A percentile compares a stretch with the other conserved stretches of the same genome.
Evolutionary conservation across 2,797 vertebrate species (phyloP).

Genomic region (Garrulus glandarius): DNA sequence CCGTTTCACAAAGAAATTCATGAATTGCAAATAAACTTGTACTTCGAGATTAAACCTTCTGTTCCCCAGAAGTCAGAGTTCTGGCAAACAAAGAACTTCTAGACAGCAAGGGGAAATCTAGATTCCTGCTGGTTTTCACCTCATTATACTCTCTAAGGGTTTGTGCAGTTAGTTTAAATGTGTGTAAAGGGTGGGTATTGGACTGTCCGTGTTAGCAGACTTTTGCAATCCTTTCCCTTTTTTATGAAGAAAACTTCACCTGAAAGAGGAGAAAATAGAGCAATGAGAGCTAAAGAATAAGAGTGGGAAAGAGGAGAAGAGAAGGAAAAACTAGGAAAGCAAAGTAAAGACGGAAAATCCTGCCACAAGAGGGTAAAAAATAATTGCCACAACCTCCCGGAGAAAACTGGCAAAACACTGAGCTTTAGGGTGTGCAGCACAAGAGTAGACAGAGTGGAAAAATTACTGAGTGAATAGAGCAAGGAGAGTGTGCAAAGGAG

Average conservation of each 20-base stretch:
- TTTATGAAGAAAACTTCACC: neutral
- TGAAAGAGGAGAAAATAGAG: neutral
- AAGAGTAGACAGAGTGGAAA: neutral
- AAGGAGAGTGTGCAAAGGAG: neutral
- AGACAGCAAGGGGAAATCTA: neutral
- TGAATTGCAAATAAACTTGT: slow-evolving; percentile 27
- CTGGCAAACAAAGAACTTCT: slow-evolving; percentile 30
- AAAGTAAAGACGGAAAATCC: neutral
- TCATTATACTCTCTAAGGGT: slow-evolving; percentile 15
- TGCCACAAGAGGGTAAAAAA: neutral
- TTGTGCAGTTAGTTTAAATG: neutral
- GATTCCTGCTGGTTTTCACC: slow-evolving; percentile 18
- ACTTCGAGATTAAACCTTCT: slow-evolving; percentile 7
- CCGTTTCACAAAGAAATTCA: slow-evolving; percentile 21
- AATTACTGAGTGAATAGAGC: neutral
- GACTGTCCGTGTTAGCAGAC: neutral
- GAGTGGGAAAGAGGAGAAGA: neutral
- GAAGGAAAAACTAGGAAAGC: neutral
- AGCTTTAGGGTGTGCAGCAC: neutral
- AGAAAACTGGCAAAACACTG: neutral
- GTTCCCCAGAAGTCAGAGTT: slow-evolving; percentile 28
- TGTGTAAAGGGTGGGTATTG: neutral
- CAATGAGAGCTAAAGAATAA: neutral
- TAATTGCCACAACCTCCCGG: neutral
- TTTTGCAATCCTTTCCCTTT: neutral